Evolutionary conservation across 2,888 invertebrate species (phyloP).

Genomic region (Aplocera efformata): DNA sequence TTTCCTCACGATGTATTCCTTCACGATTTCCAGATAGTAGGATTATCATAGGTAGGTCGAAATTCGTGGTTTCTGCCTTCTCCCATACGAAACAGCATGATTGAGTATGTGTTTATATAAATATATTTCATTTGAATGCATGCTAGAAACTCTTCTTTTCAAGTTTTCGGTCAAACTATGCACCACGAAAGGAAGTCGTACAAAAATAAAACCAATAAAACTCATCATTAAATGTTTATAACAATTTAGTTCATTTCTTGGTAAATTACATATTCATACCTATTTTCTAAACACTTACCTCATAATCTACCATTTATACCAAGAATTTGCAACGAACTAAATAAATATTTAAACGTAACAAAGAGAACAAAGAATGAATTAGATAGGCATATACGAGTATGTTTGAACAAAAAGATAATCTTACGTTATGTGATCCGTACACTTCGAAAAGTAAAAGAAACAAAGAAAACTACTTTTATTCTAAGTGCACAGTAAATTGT

Average conservation of each 20-base stretch:
- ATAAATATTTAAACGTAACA: conserved; percentile 7
- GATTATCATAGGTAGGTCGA: too few relatives aligned
- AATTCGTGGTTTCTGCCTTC: too few relatives aligned
- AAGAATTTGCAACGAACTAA: neutral
- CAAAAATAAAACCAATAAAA: too few relatives aligned
- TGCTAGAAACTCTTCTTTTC: too few relatives aligned
- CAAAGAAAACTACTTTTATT: conserved; percentile 4
- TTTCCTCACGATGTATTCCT: too few relatives aligned
- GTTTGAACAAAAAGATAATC: conserved; percentile 5
- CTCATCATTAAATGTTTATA: too few relatives aligned
- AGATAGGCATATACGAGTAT: conserved; percentile 7
- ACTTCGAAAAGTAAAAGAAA: conserved; percentile 3
- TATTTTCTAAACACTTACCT: neutral
- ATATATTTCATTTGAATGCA: too few relatives aligned
- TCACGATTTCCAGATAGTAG: too few relatives aligned
- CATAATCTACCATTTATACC: neutral
- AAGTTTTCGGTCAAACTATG: too few relatives aligned
- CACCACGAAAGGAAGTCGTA: too few relatives aligned
- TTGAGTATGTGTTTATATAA: too few relatives aligned
- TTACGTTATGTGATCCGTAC: conserved; percentile 7
- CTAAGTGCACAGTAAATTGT: conserved; percentile 4
- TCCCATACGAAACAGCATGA: too few relatives aligned
- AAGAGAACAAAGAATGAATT: conserved; percentile 2
- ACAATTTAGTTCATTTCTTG: neutral
- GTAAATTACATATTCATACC: conserved; percentile 1